These are phyloP conservation scores for Dendrolimus kikuchii DNA, from an alignment of 1,140 invertebrate genomes.

Conservation along the genomic window DNA sequence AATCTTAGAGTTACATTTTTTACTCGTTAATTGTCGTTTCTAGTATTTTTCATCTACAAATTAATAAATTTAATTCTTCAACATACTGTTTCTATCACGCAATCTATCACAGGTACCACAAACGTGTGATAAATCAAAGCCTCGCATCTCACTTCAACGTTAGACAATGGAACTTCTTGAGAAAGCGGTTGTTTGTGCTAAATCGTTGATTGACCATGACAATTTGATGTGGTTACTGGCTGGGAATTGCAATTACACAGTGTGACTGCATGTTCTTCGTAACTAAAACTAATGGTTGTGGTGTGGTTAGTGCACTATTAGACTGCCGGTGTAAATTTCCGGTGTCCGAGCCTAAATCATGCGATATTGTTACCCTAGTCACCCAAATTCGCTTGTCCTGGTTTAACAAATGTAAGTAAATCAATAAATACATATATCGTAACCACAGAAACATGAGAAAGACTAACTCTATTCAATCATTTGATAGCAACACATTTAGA, in stretches of 20 bases:
- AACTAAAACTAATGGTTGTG: too few relatives aligned
- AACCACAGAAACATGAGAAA: too few relatives aligned
- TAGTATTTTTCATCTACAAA: conserved; percentile 5
- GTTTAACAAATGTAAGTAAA: too few relatives aligned
- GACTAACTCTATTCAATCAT: too few relatives aligned
- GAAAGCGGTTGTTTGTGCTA: conserved; percentile 39
- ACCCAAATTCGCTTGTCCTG: too few relatives aligned
- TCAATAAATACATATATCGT: too few relatives aligned
- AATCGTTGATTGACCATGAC: conserved; percentile 44
- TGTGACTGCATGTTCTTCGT: not conserved
- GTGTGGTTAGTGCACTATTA: too few relatives aligned
- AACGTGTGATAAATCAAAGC: conserved; percentile 10
- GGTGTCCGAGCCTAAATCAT: too few relatives aligned
- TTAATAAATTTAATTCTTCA: too few relatives aligned
- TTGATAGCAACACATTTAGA: too few relatives aligned
- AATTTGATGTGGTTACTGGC: not conserved
- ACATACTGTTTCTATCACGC: not conserved
- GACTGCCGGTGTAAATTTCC: too few relatives aligned
- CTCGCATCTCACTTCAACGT: conserved; percentile 8
- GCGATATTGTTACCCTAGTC: too few relatives aligned
- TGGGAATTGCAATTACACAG: not conserved
- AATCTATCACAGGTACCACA: conserved; percentile 15
- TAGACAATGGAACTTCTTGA: conserved; percentile 21
- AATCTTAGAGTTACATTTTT: conserved; percentile 1
- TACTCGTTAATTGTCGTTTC: conserved; percentile 34